Evolutionary conservation across 2,888 invertebrate species (phyloP).

Genomic region (Thalpophila matura): DNA sequence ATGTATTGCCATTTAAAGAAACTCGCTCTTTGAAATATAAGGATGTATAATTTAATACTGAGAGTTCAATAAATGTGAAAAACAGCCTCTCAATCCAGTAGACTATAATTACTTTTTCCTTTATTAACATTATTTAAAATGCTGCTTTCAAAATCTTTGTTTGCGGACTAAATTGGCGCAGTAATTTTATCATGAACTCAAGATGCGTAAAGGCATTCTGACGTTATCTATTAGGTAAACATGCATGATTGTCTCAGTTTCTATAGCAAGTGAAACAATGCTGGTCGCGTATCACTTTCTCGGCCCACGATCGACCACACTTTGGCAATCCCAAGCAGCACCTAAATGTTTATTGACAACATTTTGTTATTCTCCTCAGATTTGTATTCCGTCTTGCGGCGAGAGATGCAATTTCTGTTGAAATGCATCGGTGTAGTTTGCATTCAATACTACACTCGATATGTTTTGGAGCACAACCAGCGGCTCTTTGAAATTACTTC

Average conservation of each 20-base stretch:
- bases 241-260: slow-evolving; percentile 36
- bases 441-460: slow-evolving; percentile 40
- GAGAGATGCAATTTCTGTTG: slow-evolving; percentile 55
- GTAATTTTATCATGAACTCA: slow-evolving; percentile 37
- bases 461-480: slow-evolving; percentile 56
- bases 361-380: slow-evolving; percentile 62
- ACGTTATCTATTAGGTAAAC: slow-evolving; percentile 57
- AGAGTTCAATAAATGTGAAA: too few species aligned
- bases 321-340: slow-evolving; percentile 71
- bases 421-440: slow-evolving; percentile 48
- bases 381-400: slow-evolving; percentile 57
- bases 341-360: slow-evolving; percentile 73
- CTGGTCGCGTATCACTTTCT: slow-evolving; percentile 81
- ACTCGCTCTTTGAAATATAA: too few species aligned
- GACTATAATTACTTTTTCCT: neutral
- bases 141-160: slow-evolving; percentile 20
- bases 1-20: too few species aligned
- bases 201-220: slow-evolving; percentile 17
- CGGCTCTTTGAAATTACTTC: slow-evolving; percentile 39
- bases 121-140: slow-evolving; percentile 9
- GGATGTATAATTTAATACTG: too few species aligned
- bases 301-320: slow-evolving; percentile 72
- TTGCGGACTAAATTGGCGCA: slow-evolving; percentile 36
- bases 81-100: neutral
- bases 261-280: slow-evolving; percentile 63